These are phyloP conservation scores for Meiosimyza platycephala DNA, from an alignment of 2,888 invertebrate genomes.

Conservation along the genomic window DNA sequence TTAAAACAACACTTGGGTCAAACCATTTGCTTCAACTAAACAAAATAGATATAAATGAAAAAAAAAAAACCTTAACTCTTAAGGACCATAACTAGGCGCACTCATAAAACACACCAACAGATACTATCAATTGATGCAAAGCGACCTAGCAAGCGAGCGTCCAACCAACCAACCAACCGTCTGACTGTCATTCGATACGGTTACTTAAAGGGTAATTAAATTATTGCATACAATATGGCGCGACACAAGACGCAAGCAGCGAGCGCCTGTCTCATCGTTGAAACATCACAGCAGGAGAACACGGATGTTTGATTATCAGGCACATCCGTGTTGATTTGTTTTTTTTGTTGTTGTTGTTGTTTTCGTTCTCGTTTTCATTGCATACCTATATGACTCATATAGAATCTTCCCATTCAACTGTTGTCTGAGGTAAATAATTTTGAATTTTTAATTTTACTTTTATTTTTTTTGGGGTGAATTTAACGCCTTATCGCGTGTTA, in stretches of 20 bases:
- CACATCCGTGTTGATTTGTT: not conserved
- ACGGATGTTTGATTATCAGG: conserved; percentile 30
- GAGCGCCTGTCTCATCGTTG: conserved; percentile 33
- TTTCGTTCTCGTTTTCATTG: too few species aligned
- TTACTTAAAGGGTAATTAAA: conserved; percentile 66
- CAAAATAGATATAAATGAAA: too few species aligned
- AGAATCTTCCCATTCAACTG: not conserved
- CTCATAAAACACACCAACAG: too few species aligned
- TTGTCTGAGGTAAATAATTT: conserved; percentile 13
- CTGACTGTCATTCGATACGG: conserved; percentile 60
- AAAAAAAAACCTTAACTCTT: too few species aligned
- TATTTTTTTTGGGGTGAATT: conserved; percentile 3
- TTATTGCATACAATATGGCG: conserved; percentile 47
- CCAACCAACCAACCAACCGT: conserved; percentile 7
- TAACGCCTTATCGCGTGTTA: conserved; percentile 56
- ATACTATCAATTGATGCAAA: not conserved
- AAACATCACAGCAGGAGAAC: conserved; percentile 43
- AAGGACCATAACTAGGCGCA: too few species aligned
- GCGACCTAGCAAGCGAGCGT: not conserved
- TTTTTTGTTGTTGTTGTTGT: too few species aligned
- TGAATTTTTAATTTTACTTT: not conserved
- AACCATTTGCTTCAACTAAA: too few species aligned
- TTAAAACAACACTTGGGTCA: too few species aligned
- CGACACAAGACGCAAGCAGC: conserved; percentile 35
- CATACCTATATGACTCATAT: too few species aligned